Evolutionary conservation across 2,888 invertebrate genomes (phyloP), one percentile per base, ranked within the genome.

Genomic region (Drosophila macrothrix): DNA sequence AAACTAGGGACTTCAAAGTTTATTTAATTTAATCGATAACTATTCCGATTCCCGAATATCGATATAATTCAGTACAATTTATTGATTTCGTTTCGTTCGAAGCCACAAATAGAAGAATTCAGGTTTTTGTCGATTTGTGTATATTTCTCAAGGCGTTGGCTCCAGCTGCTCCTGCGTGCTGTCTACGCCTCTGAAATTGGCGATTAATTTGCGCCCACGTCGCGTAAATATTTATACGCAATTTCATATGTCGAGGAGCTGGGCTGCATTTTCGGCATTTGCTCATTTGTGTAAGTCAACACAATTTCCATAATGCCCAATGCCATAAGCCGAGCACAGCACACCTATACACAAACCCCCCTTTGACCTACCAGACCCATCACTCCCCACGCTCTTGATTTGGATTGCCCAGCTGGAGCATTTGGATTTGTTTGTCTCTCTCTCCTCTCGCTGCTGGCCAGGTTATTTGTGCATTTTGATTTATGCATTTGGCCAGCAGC

Each of bases 211-310:
- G 56, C 61, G 59, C 62, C 62, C 76, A 78, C 4, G 74, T 76
- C 83, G 84, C 86, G 88, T 86, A 88, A 88, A 88, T 88, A 88
- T 88, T 88, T 88, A 85, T 88, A 82, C 69, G 70, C 82, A 80
- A 78, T 80, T 72, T 76, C 83, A 88, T 80, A 76, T 88, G 90
- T 63, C 53, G 73, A 67, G 64, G 76, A 50, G 73, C 49, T 72
- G 78, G 56, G 46, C 61, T 60, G 59, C 52, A 68, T 82, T 80
- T 78, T 71, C 76, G 82, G 74, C 69, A 83, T 82, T 82, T 89
- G 81, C 88, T 79, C 87, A 89, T 86, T 84, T 90, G 90, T 73
- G 76, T 70, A 82, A 76, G 88, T 85, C 86, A 90, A 87, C 87
- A 90, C 62, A 81, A 90, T 88, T 88, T 86, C 82, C 86, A 87